phyloP scores from a whole-genome alignment of 2,797 vertebrate species.

The Smutsia gigantea region DNA sequence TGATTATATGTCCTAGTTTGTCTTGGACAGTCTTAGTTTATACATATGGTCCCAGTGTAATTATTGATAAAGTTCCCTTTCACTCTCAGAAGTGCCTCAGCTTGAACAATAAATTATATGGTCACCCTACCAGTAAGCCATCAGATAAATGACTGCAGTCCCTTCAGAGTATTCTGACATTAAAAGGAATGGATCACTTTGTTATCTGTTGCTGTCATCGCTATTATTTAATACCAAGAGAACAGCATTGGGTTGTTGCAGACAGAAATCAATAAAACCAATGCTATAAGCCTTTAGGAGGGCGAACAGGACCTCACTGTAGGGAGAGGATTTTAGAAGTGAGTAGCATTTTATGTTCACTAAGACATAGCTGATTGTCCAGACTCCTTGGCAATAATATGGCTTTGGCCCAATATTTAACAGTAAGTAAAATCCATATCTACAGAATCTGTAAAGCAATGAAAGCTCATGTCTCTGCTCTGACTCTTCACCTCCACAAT shows the following conservation, averaged over 20 bases:
- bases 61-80: conserved; percentile 54
- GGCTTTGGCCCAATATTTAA: conserved; percentile 44
- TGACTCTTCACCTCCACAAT: background rate
- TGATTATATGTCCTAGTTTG: background rate
- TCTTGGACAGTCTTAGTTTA: background rate
- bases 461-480: background rate
- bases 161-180: conserved; percentile 66
- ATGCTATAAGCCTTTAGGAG: conserved; percentile 49
- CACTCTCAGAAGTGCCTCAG: conserved; percentile 21
- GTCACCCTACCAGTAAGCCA: conserved; percentile 56
- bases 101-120: conserved; percentile 53
- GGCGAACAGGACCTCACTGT: conserved; percentile 50
- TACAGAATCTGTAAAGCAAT: background rate
- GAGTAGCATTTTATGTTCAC: conserved; percentile 51
- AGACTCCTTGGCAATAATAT: background rate
- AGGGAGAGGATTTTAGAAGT: conserved; percentile 46
- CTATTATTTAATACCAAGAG: conserved; percentile 72
- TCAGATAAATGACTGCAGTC: conserved; percentile 69
- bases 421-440: conserved; percentile 26
- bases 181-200: conserved; percentile 71
- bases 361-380: background rate
- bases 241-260: conserved; percentile 44
- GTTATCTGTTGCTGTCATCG: conserved; percentile 68
- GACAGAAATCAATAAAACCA: conserved; percentile 72
- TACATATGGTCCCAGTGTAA: background rate